Conservation (phyloP, 2,113 vertebrate species). For the Fulica atra region DNA sequence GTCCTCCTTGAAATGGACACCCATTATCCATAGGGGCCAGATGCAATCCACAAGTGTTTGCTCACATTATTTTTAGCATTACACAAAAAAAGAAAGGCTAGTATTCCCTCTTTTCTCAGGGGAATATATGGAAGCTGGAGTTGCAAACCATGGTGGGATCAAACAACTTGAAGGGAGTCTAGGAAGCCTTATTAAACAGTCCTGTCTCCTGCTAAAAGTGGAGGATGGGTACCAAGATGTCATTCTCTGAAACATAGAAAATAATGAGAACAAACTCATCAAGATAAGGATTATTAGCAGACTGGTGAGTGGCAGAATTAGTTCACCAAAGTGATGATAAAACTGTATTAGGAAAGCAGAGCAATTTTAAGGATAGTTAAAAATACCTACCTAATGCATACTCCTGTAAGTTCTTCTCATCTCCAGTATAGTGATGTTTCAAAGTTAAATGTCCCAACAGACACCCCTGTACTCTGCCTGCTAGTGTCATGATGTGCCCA, state of each 20-base stretch:
- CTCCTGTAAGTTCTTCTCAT: neutral
- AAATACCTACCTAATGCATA: neutral
- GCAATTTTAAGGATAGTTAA: slow-evolving; percentile 1
- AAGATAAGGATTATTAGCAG: neutral
- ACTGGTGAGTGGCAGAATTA: neutral
- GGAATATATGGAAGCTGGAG: neutral
- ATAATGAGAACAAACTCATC: neutral
- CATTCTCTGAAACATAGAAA: neutral
- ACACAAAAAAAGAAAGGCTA: neutral
- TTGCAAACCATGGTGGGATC: neutral
- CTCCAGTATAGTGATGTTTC: neutral
- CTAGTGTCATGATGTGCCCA: neutral
- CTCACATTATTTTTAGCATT: neutral
- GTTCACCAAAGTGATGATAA: neutral
- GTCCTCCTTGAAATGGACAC: neutral
- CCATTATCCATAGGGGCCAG: neutral
- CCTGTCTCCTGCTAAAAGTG: neutral
- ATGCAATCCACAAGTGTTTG: neutral
- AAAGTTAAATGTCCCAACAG: neutral
- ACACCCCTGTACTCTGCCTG: neutral
- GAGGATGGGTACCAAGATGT: neutral
- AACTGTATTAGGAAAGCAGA: neutral
- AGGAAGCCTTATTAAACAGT: neutral
- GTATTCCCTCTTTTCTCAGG: neutral
- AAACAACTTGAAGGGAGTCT: neutral